These are phyloP conservation scores for mouse (Mus musculus) DNA, from an alignment of 2,113 vertebrate species.

Conservation along the genomic window GRCm39 chr10:42920001-42920500, in stretches of 20 bases:
- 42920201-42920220: background rate
- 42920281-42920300: background rate
- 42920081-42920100: too few species aligned
- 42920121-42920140: too few species aligned
- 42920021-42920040: background rate
- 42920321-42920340: background rate
- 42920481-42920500: fast-evolving
- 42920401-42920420: background rate
- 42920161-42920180: too few species aligned
- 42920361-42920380: background rate
- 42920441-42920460: background rate
- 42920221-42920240: background rate
- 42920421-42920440: background rate
- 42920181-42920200: background rate
- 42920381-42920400: background rate
- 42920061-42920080: background rate
- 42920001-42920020: background rate
- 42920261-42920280: background rate
- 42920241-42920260: background rate
- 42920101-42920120: too few species aligned
- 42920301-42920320: background rate
- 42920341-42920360: background rate
- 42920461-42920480: background rate
- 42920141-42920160: too few species aligned
- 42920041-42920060: background rate